A percentile compares a stretch with the other conserved stretches of the same genome.
phyloP scores from a whole-genome alignment of 2,113 vertebrate species.

The Pseudorasbora parva region DNA sequence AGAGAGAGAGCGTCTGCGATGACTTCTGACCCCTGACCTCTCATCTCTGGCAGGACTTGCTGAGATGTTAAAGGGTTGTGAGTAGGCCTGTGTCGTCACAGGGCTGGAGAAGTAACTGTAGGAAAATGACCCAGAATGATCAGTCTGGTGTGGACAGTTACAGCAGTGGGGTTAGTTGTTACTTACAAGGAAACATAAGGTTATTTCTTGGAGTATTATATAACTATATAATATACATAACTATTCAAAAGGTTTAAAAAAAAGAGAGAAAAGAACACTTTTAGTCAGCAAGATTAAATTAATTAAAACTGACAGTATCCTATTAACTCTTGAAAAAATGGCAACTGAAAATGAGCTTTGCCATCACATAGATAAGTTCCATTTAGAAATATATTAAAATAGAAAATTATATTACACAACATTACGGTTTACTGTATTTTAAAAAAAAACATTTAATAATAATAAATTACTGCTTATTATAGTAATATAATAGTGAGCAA shows the following conservation, averaged over 20 bases:
- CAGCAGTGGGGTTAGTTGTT: not conserved
- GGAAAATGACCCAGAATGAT: not conserved
- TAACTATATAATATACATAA: not conserved
- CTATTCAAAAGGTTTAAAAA: not conserved
- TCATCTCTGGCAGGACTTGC: not conserved
- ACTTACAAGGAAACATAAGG: not conserved
- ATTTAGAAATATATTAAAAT: no score
- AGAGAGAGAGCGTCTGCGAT: slow-evolving; percentile 48
- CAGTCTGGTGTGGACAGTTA: not conserved
- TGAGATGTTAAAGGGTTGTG: slow-evolving; percentile 28
- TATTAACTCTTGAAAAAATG: no score
- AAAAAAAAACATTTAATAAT: no score
- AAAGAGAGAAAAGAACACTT: not conserved
- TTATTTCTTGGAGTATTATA: not conserved
- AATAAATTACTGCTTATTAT: no score
- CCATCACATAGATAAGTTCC: no score
- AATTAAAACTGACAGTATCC: no score
- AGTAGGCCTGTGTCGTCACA: slow-evolving; percentile 55
- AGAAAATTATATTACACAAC: no score
- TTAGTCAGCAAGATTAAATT: not conserved
- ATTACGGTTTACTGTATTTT: no score
- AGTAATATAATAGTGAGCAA: no score
- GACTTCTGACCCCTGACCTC: slow-evolving; percentile 37
- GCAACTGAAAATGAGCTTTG: no score
- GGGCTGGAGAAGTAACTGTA: slow-evolving; percentile 76